Evolutionary conservation across 2,113 vertebrate genomes (phyloP).

Genomic region (Lanius ludovicianus): DNA sequence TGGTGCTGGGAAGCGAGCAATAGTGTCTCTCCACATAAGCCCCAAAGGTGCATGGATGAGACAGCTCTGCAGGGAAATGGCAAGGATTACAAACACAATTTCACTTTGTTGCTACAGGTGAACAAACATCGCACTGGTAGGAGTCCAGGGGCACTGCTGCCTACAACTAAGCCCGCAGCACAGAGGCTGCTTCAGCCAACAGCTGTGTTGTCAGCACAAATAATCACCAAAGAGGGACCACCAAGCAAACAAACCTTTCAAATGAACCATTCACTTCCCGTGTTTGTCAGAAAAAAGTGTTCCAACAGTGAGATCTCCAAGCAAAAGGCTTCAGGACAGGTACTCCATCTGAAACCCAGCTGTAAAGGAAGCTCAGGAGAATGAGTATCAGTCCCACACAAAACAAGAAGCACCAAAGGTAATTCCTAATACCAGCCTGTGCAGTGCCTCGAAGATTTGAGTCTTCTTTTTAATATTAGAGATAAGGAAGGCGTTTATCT

Average conservation of each 20-base stretch:
- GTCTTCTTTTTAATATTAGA: not conserved
- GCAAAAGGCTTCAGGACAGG: not conserved
- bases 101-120: conserved; percentile 25
- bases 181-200: not conserved
- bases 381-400: not conserved
- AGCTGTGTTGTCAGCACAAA: conserved; percentile 1
- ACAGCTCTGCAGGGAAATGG: conserved; percentile 1
- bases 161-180: not conserved
- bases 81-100: conserved; percentile 4
- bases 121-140: not conserved
- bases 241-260: not conserved
- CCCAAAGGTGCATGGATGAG: not conserved
- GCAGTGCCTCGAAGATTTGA: not conserved
- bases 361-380: not conserved
- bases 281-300: not conserved
- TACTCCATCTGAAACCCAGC: not conserved
- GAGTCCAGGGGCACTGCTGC: not conserved
- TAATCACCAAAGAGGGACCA: not conserved
- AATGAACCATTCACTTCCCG: not conserved
- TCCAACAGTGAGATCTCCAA: not conserved
- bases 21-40: not conserved
- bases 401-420: not conserved
- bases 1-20: not conserved
- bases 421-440: not conserved
- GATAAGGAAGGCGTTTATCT: not conserved